Evolutionary conservation across 2,113 vertebrate genomes (phyloP).

Genomic region (Bungarus multicinctus): DNA sequence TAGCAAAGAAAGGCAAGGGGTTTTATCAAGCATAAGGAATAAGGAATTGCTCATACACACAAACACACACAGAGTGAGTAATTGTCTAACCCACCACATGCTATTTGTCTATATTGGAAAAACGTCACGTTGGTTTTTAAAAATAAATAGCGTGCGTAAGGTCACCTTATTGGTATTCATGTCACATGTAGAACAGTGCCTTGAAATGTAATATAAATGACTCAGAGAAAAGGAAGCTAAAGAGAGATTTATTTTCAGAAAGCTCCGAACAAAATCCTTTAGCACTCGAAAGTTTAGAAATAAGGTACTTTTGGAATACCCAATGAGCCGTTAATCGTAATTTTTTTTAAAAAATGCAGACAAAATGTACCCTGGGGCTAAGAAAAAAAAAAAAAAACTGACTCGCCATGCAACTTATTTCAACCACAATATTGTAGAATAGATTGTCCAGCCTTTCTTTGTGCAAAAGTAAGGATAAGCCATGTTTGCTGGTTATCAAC

Average conservation of each 20-base stretch:
- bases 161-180: background rate
- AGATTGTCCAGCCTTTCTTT: background rate
- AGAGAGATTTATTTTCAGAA: constrained; percentile 3
- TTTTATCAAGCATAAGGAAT: background rate
- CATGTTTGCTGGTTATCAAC: background rate
- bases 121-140: background rate
- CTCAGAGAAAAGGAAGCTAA: rapidly evolving
- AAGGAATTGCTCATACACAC: background rate
- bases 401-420: background rate
- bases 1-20: background rate
- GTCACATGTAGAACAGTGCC: background rate
- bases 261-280: background rate
- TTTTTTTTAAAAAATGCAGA: background rate
- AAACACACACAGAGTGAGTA: background rate
- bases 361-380: background rate
- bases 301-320: background rate
- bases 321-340: background rate
- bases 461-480: background rate
- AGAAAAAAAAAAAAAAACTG: background rate
- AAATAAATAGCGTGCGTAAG: background rate
- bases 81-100: background rate
- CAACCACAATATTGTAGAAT: background rate
- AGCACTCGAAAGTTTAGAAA: background rate
- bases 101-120: background rate
- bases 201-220: background rate